These are phyloP conservation scores for Neoseiulus cucumeris DNA, from an alignment of 1,140 invertebrate species.

Conservation along the genomic window DNA sequence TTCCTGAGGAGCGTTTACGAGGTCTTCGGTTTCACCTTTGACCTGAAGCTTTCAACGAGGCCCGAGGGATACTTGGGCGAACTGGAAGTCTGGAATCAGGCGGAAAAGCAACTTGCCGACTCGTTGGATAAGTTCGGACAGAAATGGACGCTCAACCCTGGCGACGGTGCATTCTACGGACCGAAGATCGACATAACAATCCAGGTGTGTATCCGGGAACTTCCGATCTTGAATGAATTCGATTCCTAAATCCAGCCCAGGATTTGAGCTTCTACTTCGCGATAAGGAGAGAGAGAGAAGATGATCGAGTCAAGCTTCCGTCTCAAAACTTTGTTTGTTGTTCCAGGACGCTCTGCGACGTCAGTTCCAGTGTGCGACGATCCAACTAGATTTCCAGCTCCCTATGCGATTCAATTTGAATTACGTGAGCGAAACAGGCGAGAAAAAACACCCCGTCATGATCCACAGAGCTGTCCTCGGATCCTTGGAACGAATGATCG, in stretches of 20 bases:
- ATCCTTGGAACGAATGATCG: constrained; percentile 94
- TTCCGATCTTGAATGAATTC: too few relatives aligned
- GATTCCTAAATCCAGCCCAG: too few relatives aligned
- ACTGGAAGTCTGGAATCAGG: constrained; percentile 63
- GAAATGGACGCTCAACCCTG: constrained; percentile 65
- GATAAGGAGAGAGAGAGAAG: too few relatives aligned
- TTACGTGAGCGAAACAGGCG: constrained; percentile 62
- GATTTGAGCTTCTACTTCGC: too few relatives aligned
- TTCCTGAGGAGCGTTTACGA: constrained; percentile 70
- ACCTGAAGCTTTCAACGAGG: constrained; percentile 72
- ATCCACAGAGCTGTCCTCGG: constrained; percentile 93
- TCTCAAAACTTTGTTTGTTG: too few relatives aligned
- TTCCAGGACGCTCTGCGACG: constrained; percentile 60
- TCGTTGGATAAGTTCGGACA: constrained; percentile 65
- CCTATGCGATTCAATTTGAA: constrained; percentile 71
- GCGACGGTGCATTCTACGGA: constrained; percentile 97
- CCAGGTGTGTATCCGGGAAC: too few relatives aligned
- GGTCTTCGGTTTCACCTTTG: constrained; percentile 85
- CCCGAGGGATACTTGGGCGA: constrained; percentile 91
- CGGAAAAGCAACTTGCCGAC: constrained; percentile 67
- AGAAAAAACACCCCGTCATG: constrained; percentile 81
- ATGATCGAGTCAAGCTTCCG: too few relatives aligned
- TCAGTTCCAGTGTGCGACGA: constrained; percentile 85
- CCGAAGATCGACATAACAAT: constrained; percentile 99
- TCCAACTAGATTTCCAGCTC: constrained; percentile 94